These are phyloP conservation scores for Percopsis omiscomaycus DNA, from an alignment of 2,797 vertebrate species.

Conservation along the genomic window DNA sequence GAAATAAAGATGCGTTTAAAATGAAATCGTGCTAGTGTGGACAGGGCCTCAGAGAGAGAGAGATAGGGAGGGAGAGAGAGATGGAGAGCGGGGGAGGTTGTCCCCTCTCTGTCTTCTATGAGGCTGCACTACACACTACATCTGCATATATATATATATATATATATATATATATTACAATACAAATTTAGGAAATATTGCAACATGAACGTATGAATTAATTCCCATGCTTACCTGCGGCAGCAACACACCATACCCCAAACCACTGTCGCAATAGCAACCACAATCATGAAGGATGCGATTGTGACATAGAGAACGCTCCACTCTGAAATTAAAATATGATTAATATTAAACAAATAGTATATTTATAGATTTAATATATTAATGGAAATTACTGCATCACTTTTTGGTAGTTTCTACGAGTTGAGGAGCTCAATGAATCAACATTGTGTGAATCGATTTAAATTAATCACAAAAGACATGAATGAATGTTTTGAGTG, in stretches of 20 bases:
- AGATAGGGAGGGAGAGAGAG: too few relatives aligned
- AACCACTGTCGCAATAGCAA: conserved; percentile 83
- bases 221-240: conserved; percentile 80
- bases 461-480: too few relatives aligned
- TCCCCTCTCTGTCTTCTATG: too few relatives aligned
- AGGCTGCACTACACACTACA: too few relatives aligned
- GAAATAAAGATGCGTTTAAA: too few relatives aligned
- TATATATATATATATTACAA: neutral
- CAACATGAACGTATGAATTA: neutral
- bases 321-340: conserved; percentile 85
- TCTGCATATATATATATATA: neutral
- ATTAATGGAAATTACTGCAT: neutral
- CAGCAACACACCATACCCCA: conserved; percentile 95
- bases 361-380: neutral
- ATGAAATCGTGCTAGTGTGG: too few relatives aligned
- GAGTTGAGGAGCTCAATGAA: too few relatives aligned
- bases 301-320: conserved; percentile 99
- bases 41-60: too few relatives aligned
- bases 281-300: conserved; percentile 90
- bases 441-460: too few relatives aligned
- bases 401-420: too few relatives aligned
- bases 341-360: neutral
- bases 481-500: too few relatives aligned
- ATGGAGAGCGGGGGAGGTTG: too few relatives aligned
- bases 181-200: neutral